phyloP scores from a whole-genome alignment of 2,797 vertebrate genomes.

The Oreochromis grahami region DNA sequence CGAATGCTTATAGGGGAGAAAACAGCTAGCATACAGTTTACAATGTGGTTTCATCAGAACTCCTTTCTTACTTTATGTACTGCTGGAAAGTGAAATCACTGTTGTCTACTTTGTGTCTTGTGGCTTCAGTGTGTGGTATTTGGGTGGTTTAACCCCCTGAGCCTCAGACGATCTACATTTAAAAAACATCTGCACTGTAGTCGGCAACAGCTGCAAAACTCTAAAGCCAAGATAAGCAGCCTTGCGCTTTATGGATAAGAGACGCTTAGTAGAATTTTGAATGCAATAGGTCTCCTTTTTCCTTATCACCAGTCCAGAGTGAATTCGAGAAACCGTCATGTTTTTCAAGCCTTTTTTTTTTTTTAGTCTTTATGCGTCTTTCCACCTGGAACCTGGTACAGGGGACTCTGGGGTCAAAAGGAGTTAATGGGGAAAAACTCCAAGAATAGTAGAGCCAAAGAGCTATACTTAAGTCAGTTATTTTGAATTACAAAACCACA shows the following conservation, averaged over 20 bases:
- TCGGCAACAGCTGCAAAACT: background rate
- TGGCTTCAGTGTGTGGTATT: background rate
- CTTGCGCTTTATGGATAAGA: background rate
- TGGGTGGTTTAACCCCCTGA: background rate
- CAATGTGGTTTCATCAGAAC: background rate
- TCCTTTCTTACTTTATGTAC: background rate
- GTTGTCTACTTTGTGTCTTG: background rate
- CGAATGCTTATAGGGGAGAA: constrained; percentile 12
- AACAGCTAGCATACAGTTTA: constrained; percentile 23
- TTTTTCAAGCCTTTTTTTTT: background rate
- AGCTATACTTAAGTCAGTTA: background rate
- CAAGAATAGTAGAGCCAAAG: background rate
- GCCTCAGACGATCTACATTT: background rate
- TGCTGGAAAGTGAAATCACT: background rate
- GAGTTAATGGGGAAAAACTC: background rate
- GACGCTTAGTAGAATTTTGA: background rate
- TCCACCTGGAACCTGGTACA: background rate
- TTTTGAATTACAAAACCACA: constrained; percentile 1
- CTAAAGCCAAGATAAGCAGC: background rate
- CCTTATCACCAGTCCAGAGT: background rate
- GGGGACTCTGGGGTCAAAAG: background rate
- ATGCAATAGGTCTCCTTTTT: background rate
- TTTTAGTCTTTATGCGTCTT: background rate
- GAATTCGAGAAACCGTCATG: background rate
- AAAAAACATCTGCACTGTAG: background rate